phyloP scores from a whole-genome alignment of 2,888 invertebrate species.

The Ennomos fuscantarius region DNA sequence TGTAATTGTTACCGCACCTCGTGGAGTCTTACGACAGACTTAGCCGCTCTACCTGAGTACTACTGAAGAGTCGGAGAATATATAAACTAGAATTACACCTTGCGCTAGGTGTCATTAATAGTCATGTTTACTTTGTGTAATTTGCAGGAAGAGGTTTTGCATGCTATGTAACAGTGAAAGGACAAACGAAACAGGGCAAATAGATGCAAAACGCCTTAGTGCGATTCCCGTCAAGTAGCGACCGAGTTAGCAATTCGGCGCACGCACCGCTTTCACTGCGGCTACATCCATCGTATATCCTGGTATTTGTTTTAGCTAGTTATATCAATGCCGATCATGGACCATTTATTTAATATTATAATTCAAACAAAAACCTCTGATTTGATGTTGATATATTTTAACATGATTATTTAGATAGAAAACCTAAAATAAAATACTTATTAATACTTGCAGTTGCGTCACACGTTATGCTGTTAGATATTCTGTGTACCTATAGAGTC shows the following conservation, averaged over 20 bases:
- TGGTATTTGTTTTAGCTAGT: slow-evolving; percentile 45
- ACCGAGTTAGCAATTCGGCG: slow-evolving; percentile 63
- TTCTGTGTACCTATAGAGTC: too few relatives aligned
- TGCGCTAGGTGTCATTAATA: slow-evolving; percentile 3
- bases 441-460: too few relatives aligned
- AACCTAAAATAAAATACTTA: too few relatives aligned
- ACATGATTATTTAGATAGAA: too few relatives aligned
- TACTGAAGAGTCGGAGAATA: too few relatives aligned
- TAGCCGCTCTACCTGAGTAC: slow-evolving; percentile 5
- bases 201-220: slow-evolving; percentile 72
- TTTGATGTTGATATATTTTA: not conserved
- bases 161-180: slow-evolving; percentile 71
- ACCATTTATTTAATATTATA: slow-evolving; percentile 5
- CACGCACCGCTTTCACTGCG: slow-evolving; percentile 79
- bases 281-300: slow-evolving; percentile 67
- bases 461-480: too few relatives aligned
- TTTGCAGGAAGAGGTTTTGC: slow-evolving; percentile 21
- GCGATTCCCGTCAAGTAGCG: slow-evolving; percentile 75
- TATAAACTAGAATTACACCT: too few relatives aligned
- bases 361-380: not conserved
- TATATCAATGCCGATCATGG: slow-evolving; percentile 14
- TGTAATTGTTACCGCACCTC: slow-evolving; percentile 30
- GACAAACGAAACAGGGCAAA: slow-evolving; percentile 68
- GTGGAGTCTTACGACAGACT: slow-evolving; percentile 30
- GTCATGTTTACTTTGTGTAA: slow-evolving; percentile 23